Evolutionary conservation across 2,888 invertebrate genomes (phyloP).

Genomic region (Mythimna albipuncta): DNA sequence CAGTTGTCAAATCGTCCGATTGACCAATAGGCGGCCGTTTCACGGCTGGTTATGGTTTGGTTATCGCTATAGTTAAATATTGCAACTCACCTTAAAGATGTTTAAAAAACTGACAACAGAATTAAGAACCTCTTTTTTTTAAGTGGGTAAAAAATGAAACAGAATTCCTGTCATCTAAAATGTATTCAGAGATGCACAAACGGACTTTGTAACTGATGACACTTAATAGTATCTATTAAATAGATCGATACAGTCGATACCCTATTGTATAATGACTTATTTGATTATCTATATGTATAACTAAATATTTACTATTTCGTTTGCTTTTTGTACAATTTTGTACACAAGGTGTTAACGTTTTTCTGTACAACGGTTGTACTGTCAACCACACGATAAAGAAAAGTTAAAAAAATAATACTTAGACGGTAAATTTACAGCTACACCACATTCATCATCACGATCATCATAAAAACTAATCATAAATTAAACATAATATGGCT

Average conservation of each 20-base stretch:
- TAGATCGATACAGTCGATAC: too few species aligned
- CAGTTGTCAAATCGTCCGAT: too few species aligned
- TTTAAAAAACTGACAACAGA: too few species aligned
- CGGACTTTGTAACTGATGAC: not conserved
- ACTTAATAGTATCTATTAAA: not conserved
- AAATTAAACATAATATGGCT: not conserved
- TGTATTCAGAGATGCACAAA: not conserved
- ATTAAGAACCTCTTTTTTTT: too few species aligned
- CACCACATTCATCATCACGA: not conserved
- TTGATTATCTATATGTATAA: not conserved
- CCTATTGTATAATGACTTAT: not conserved
- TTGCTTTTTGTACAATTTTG: not conserved
- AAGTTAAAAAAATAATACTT: too few species aligned
- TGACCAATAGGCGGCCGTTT: too few species aligned
- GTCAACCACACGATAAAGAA: too few species aligned
- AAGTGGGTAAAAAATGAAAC: too few species aligned
- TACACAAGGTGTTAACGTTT: conserved; percentile 1
- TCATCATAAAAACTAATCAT: not conserved
- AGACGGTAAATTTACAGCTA: too few species aligned
- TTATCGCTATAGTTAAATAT: too few species aligned
- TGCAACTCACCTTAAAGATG: too few species aligned
- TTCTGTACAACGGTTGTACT: not conserved
- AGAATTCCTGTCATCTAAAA: not conserved
- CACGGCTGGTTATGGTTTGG: too few species aligned
- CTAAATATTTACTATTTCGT: not conserved